Evolutionary conservation across 2,113 vertebrate genomes (phyloP).

Genomic region (Chunga burmeisteri): DNA sequence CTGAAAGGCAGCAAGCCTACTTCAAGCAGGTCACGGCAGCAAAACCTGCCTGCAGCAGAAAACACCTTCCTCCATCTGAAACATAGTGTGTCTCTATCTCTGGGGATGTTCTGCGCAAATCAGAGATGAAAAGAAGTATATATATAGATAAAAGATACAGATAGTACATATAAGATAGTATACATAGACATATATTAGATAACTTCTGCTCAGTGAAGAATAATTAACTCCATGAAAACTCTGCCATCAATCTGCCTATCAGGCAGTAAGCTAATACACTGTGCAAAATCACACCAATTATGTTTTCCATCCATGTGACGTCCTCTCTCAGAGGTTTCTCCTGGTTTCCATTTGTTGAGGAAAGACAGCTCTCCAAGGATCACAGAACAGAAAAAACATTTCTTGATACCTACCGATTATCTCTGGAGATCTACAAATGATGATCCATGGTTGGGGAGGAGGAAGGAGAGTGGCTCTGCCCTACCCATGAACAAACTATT

Average conservation of each 20-base stretch:
- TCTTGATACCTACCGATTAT: background rate
- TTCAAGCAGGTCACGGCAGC: background rate
- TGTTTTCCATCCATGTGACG: background rate
- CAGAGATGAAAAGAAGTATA: background rate
- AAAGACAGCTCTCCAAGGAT: background rate
- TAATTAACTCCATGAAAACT: background rate
- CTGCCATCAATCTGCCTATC: background rate
- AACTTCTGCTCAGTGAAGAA: background rate
- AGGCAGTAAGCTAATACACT: background rate
- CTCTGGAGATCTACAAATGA: background rate
- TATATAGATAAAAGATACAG: background rate
- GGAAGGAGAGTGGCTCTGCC: background rate
- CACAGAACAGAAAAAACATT: background rate
- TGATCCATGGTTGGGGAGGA: accelerated
- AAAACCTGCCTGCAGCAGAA: background rate
- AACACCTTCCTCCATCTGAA: background rate
- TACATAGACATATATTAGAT: background rate
- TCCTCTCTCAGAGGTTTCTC: background rate
- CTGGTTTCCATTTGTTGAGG: background rate
- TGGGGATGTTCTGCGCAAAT: background rate
- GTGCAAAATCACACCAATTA: background rate
- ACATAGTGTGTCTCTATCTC: background rate
- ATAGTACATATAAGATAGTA: background rate
- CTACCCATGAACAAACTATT: background rate
- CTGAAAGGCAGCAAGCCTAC: background rate